These are phyloP conservation scores for Halcyon badia DNA, from an alignment of 2,797 vertebrate species.

Conservation along the genomic window DNA sequence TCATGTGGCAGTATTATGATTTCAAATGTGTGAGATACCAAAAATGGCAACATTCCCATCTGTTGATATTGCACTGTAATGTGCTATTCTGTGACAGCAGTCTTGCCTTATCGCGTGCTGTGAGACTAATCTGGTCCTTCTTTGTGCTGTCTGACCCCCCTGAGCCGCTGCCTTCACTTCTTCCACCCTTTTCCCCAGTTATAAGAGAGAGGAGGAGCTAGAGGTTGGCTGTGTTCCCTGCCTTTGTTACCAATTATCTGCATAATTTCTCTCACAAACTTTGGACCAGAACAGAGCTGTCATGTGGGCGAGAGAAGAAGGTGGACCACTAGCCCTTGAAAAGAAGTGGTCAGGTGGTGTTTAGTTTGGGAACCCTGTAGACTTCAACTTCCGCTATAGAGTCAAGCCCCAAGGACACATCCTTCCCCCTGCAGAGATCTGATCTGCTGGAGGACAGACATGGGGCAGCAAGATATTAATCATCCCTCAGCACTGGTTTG, in stretches of 20 bases:
- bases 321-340: background rate
- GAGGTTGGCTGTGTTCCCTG: background rate
- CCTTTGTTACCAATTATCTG: background rate
- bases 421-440: background rate
- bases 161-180: background rate
- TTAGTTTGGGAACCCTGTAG: background rate
- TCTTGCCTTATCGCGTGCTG: background rate
- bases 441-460: background rate
- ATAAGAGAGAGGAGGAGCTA: background rate
- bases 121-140: background rate
- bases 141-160: background rate
- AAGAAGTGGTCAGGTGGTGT: background rate
- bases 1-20: background rate
- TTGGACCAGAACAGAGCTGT: background rate
- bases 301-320: background rate
- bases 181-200: background rate
- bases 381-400: background rate
- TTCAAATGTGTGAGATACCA: background rate
- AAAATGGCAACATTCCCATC: background rate
- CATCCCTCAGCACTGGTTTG: background rate
- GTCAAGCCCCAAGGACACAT: background rate
- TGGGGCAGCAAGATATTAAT: background rate
- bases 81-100: background rate
- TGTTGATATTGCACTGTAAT: background rate
- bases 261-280: background rate